Base-by-base conservation (phyloP, 2,797 vertebrate species). In the Perodicticus potto region DNA sequence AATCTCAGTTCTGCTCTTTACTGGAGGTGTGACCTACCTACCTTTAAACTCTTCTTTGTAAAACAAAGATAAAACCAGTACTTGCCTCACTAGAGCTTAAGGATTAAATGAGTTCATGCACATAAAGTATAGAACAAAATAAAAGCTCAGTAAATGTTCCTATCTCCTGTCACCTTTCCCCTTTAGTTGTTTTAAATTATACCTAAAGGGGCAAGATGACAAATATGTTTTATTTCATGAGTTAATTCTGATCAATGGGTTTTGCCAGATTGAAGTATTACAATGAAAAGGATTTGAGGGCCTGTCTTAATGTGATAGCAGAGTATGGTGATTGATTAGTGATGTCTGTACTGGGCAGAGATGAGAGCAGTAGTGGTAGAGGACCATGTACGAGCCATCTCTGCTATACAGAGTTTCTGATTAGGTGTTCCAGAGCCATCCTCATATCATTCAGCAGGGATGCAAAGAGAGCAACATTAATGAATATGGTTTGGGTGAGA, bases 301-400 rank as follows among this genome's bases (percentile, higher is more conserved):
- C 43, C 57, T 57, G 29, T 72, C 43, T 84, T 86, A 40, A 84
- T 25, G 37, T 45, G 77, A 40, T 11, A 67, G 61, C 32, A 29
- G 34, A 70, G 57, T 32, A 5, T 5, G 34, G 86, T 10, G 13
- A 73, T 40, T 43, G 49, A 86, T 78, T 86, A 82, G 86, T 82
- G 61, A 91, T 95, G 72, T 70, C 96, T 91, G 72, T 29, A 23
- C 85, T 43, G 73, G 67, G 45, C 34, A 55, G 12, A 80, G 77
- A 53, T 4, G 9, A 34, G 65, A 69, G 25, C 16, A 19, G 10
- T 0, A 6, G 20, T 25, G 34, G 43, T 16, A 55, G 4, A 22
- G 19, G 2, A 40, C 40, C 69, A 10, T 14, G 14, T 29, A 76
- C 25, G 34, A 40, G 40, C 9, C 53, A 53, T 37, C n/a, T 78